phyloP scores from a whole-genome alignment of 2,797 vertebrate genomes.

The Pangasius macronema region DNA sequence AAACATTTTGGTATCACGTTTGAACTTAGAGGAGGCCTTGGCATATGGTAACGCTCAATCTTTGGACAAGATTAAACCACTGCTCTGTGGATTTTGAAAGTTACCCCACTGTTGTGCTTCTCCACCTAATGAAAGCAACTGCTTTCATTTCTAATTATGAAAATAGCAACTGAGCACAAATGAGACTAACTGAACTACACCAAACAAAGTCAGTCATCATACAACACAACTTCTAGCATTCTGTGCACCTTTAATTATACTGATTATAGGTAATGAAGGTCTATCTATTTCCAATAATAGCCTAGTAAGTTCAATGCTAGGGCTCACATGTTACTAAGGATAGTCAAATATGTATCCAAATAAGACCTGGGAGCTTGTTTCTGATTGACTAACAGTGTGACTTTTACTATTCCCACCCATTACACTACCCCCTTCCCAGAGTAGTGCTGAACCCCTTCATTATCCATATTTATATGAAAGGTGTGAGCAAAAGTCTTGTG shows the following conservation, averaged over 20 bases:
- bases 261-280: neutral
- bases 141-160: neutral
- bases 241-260: neutral
- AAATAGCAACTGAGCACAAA: neutral
- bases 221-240: neutral
- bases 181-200: neutral
- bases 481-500: neutral
- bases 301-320: neutral
- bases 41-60: neutral
- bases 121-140: neutral
- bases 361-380: neutral
- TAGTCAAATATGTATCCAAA: neutral
- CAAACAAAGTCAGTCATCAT: neutral
- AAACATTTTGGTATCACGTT: neutral
- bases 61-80: neutral
- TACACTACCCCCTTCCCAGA: neutral
- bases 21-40: neutral
- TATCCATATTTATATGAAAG: neutral
- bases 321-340: neutral
- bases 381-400: neutral
- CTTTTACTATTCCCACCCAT: neutral
- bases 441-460: no score
- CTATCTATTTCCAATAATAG: neutral
- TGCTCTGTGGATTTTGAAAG: neutral
- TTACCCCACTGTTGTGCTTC: neutral